These are phyloP conservation scores for Caenorhabditis becei DNA, from an alignment of 2,888 invertebrate species.

Conservation along the genomic window DNA sequence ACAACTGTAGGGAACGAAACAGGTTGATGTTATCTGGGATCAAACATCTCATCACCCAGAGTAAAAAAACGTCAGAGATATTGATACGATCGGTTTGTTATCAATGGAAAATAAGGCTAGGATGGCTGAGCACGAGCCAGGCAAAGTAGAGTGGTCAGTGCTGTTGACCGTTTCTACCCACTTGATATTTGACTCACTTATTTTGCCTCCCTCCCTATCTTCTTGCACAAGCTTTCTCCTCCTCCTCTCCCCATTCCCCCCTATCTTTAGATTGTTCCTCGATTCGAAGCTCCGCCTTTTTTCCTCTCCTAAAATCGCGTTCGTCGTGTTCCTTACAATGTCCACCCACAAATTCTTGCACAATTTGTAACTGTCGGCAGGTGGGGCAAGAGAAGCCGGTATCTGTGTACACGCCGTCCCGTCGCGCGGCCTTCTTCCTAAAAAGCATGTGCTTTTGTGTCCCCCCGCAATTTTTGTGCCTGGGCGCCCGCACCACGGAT, in stretches of 20 bases:
- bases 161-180: constrained; percentile 66
- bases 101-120: constrained; percentile 52
- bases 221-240: constrained; percentile 45
- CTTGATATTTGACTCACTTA: constrained; percentile 66
- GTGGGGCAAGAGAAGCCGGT: constrained; percentile 33
- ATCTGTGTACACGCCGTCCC: constrained; percentile 39
- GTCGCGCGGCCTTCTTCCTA: constrained; percentile 28
- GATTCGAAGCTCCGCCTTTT: constrained; percentile 33
- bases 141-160: constrained; percentile 60
- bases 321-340: constrained; percentile 39
- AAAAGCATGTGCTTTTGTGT: constrained; percentile 54
- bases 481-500: constrained; percentile 43
- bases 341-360: constrained; percentile 44
- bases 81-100: constrained; percentile 37
- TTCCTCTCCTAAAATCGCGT: constrained; percentile 37
- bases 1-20: constrained; percentile 3
- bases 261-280: constrained; percentile 56
- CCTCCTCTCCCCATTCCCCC: neutral
- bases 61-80: constrained; percentile 21
- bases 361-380: constrained; percentile 54
- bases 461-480: constrained; percentile 17
- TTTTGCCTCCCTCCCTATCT: constrained; percentile 54
- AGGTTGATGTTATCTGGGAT: constrained; percentile 5
- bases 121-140: constrained; percentile 56
- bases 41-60: constrained; percentile 1